Evolutionary conservation across 2,888 invertebrate genomes (phyloP).

Genomic region (Baronia brevicornis): DNA sequence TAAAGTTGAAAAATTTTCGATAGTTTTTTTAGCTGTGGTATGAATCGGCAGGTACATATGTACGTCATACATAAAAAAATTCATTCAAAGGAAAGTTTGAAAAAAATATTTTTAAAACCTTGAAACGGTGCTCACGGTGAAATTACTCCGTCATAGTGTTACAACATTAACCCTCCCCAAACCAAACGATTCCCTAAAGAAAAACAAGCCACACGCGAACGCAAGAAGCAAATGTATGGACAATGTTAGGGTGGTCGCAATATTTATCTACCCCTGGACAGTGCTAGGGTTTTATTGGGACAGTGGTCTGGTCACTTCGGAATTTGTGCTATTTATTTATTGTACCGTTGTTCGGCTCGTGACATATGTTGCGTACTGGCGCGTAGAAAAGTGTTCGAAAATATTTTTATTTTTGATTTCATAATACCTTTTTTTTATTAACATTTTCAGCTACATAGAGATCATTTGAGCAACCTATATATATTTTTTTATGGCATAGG

Average conservation of each 20-base stretch:
- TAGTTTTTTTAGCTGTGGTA: no score
- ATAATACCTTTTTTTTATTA: slow-evolving; percentile 1
- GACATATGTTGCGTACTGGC: slow-evolving; percentile 53
- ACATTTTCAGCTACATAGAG: no score
- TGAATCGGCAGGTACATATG: no score
- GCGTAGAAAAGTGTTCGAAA: slow-evolving; percentile 32
- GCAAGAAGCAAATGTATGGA: slow-evolving; percentile 24
- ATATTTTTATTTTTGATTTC: slow-evolving; percentile 7
- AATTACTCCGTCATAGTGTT: background rate
- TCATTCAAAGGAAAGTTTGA: no score
- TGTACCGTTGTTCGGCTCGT: slow-evolving; percentile 51
- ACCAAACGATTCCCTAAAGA: slow-evolving; percentile 14
- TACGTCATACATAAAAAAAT: no score
- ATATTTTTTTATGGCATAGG: no score
- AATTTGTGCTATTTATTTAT: slow-evolving; percentile 73
- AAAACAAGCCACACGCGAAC: slow-evolving; percentile 13
- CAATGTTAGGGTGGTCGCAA: slow-evolving; percentile 35
- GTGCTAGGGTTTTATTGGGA: slow-evolving; percentile 64
- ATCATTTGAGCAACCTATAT: no score
- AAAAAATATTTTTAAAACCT: background rate
- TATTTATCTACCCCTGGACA: slow-evolving; percentile 53
- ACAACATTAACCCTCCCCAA: slow-evolving; percentile 7
- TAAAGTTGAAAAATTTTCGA: no score
- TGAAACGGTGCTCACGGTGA: slow-evolving; percentile 1
- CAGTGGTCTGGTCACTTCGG: slow-evolving; percentile 67